phyloP scores from a whole-genome alignment of 2,888 invertebrate genomes.

The Ypsolopha sequella region DNA sequence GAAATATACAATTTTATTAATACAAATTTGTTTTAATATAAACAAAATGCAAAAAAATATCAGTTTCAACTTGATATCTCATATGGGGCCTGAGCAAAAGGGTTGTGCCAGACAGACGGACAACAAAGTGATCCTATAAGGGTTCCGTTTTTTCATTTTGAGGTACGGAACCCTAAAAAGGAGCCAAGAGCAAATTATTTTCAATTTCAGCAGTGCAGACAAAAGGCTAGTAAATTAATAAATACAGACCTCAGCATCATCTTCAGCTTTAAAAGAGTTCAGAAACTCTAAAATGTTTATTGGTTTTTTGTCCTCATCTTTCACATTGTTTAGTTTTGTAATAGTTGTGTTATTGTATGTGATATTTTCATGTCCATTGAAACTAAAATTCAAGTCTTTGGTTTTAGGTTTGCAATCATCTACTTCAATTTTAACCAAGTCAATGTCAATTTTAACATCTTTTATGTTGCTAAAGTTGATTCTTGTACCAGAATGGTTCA shows the following conservation, averaged over 20 bases:
- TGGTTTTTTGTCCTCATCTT: constrained; percentile 7
- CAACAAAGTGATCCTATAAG: no score
- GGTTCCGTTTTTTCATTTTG: no score
- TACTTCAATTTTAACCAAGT: constrained; percentile 10
- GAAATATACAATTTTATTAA: no score
- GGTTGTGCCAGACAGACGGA: no score
- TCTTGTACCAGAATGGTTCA: constrained; percentile 17
- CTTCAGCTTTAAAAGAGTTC: constrained; percentile 27
- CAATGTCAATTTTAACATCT: constrained; percentile 26
- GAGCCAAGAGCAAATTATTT: no score
- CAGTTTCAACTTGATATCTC: no score
- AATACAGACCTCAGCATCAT: constrained; percentile 12
- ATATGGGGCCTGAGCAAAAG: no score
- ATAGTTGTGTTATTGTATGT: constrained; percentile 10
- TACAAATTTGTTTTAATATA: no score
- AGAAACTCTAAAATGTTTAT: constrained; percentile 29
- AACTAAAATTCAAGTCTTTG: constrained; percentile 12
- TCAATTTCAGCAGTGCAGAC: no score
- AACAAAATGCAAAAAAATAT: no score
- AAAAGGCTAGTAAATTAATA: no score
- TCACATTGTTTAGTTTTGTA: constrained; percentile 17
- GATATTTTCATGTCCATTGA: constrained; percentile 2
- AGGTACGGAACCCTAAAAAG: no score
- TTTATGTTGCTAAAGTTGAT: constrained; percentile 29
- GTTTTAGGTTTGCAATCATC: constrained; percentile 8